A percentile compares a stretch with the other conserved stretches of the same genome.
phyloP scores from a whole-genome alignment of 2,113 vertebrate species.

The Sinocyclocheilus maitianheensis region DNA sequence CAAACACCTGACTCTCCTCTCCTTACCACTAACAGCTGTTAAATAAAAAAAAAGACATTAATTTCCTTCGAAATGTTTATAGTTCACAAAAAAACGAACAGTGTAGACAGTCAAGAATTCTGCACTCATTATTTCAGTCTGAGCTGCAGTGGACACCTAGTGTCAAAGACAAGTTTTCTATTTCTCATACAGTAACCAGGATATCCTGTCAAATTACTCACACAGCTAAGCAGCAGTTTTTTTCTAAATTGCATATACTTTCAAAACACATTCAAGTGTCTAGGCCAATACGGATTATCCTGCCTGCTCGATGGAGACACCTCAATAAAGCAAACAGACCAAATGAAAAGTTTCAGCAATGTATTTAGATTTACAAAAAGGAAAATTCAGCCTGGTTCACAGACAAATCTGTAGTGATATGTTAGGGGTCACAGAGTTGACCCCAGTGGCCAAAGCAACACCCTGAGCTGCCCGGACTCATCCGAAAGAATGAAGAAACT shows the following conservation, averaged over 20 bases:
- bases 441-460: conserved; percentile 54
- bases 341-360: not conserved
- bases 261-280: not conserved
- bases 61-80: too few relatives aligned
- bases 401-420: not conserved
- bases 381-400: not conserved
- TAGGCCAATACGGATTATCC: not conserved
- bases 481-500: conserved; percentile 58
- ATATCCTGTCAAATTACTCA: conserved; percentile 74
- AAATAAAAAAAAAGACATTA: not conserved
- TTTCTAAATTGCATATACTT: not conserved
- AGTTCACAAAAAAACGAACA: too few relatives aligned
- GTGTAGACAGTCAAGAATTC: not conserved
- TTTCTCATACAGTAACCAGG: conserved; percentile 67
- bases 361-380: too few relatives aligned
- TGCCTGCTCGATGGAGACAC: not conserved
- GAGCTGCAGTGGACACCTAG: not conserved
- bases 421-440: conserved; percentile 1
- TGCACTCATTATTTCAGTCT: not conserved
- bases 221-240: conserved; percentile 42
- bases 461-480: conserved; percentile 65
- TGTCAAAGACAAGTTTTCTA: conserved; percentile 43
- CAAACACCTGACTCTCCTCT: not conserved
- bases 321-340: not conserved
- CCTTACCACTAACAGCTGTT: not conserved